Evolutionary conservation across 2,797 vertebrate species (phyloP), one percentile per base, ranked within the genome.

Genomic region (Sebastes vulpes): DNA sequence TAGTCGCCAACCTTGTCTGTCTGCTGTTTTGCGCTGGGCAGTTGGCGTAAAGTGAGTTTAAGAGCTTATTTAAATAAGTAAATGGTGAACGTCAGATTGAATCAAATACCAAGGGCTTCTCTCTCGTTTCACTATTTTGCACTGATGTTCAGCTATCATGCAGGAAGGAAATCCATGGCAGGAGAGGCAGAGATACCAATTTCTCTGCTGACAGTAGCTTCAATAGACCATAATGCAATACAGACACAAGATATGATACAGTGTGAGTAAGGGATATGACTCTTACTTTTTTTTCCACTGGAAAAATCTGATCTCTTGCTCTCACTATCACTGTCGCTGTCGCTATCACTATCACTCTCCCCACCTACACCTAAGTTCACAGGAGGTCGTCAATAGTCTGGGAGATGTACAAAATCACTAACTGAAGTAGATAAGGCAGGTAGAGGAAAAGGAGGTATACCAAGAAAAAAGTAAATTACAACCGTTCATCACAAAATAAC

Each of bases 241-340:
- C 66, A 71, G 75, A 78, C 68, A 67, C 54, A 60, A 76, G 66
- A 65, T n/a, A 28, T 69, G 65, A 81, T 77, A 71, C 28, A 87
- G 52, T 79, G 78, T 77, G 75, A 85, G 75, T 63, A 66, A 73
- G 29, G 63, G 72, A 86, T 81, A 54, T 64, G 65, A 80, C 72
- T 78, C 26, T 67, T 11, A 46, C 58, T 84, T 53, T 74, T 74
- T 66, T 72, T 69, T 68, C 50, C 46, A 12, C 57, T 42, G n/a
- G 60, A 83, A 72, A 79, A 82, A 71, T 63, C n/a, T 81, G 75
- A 88, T 87, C 82, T 88, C 65, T 68, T 85, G 76, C 65, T 82
- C 73, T 81, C 68, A 57, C 60, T 80, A 31, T 86, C 64, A 20
- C 60, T 48, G 23, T 83, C 59, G 1, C 67, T 56, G 53, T 84